Evolutionary conservation across 2,797 vertebrate genomes (phyloP).

Genomic region (Micrastur ruficollis): DNA sequence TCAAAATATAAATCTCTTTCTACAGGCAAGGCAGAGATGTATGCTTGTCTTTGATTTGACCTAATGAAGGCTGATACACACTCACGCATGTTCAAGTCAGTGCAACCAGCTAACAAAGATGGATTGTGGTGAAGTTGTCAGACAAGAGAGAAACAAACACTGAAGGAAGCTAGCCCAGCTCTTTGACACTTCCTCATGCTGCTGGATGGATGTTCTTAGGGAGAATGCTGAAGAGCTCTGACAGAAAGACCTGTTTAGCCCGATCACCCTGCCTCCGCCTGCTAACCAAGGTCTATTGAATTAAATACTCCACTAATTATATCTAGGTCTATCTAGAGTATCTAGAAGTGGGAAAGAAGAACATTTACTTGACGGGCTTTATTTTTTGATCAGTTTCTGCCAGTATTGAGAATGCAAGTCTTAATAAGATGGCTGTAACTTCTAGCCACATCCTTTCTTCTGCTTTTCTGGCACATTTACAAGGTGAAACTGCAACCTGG

Average conservation of each 20-base stretch:
- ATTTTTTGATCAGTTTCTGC: background rate
- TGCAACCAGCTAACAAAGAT: conserved; percentile 12
- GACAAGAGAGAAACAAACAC: conserved; percentile 41
- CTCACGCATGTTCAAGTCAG: conserved; percentile 45
- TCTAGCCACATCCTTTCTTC: background rate
- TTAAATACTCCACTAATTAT: background rate
- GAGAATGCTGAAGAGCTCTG: conserved; percentile 12
- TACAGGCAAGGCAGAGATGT: conserved; percentile 12
- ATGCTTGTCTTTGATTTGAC: conserved; percentile 25
- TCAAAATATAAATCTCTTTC: background rate
- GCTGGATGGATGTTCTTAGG: conserved; percentile 50
- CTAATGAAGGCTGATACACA: conserved; percentile 7
- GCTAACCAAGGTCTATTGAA: background rate
- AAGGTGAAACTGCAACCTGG: background rate
- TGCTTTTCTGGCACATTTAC: background rate
- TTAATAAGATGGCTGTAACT: background rate
- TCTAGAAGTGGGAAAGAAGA: background rate
- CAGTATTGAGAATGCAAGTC: background rate
- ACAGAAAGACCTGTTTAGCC: background rate
- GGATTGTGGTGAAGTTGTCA: conserved; percentile 50
- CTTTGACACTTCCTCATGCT: conserved; percentile 7
- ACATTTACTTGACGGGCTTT: background rate
- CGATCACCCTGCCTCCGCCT: background rate
- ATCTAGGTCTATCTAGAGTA: background rate
- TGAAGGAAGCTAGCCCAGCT: background rate